Evolutionary conservation across 2,888 invertebrate genomes (phyloP).

Genomic region (Linyphia triangularis): DNA sequence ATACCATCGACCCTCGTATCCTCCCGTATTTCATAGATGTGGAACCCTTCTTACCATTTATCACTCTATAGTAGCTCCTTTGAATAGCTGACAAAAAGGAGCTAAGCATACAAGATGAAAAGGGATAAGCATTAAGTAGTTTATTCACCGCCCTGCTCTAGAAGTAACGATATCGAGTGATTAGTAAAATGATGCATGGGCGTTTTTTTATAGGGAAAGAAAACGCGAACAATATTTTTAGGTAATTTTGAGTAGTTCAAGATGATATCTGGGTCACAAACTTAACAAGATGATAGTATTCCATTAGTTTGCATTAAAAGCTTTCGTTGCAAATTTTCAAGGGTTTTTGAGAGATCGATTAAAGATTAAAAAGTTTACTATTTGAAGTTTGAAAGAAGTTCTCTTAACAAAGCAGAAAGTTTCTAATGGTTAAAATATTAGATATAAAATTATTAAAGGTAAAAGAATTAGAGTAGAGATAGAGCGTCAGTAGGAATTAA

Average conservation of each 20-base stretch:
- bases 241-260: neutral
- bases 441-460: no score
- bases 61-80: constrained; percentile 27
- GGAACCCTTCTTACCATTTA: constrained; percentile 29
- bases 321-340: no score
- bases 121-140: constrained; percentile 60
- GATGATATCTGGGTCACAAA: no score
- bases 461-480: no score
- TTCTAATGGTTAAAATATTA: no score
- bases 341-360: no score
- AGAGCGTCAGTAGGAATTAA: no score
- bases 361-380: no score
- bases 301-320: no score
- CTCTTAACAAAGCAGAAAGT: no score
- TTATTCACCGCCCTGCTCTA: constrained; percentile 38
- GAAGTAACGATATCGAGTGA: constrained; percentile 7
- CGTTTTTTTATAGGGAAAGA: neutral
- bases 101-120: constrained; percentile 47
- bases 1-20: constrained; percentile 19
- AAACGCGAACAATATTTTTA: neutral
- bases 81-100: constrained; percentile 39
- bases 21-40: constrained; percentile 10
- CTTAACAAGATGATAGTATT: no score
- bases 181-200: constrained; percentile 31
- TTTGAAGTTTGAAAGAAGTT: no score